Evolutionary conservation across 2,888 invertebrate species (phyloP).

Genomic region (Ornithoptera priamus): DNA sequence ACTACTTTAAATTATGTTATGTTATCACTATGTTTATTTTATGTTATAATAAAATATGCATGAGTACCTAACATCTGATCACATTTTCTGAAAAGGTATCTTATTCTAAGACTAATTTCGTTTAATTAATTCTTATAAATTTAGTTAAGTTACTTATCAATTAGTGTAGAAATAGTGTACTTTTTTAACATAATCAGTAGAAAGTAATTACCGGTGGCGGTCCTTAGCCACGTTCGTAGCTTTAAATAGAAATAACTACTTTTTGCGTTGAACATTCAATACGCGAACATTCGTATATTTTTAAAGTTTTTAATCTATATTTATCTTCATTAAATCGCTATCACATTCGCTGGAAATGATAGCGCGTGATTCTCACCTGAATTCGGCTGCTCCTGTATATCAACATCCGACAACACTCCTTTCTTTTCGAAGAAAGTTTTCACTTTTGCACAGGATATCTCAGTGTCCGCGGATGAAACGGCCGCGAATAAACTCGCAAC

Average conservation of each 20-base stretch:
- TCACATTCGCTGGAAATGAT: constrained; percentile 46
- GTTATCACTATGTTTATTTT: no score
- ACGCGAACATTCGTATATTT: constrained; percentile 1
- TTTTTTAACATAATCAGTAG: not conserved
- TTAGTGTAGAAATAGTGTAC: not conserved
- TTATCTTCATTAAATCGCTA: constrained; percentile 56
- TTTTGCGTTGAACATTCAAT: constrained; percentile 5
- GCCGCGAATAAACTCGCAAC: constrained; percentile 60
- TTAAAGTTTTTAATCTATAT: constrained; percentile 35
- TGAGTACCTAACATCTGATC: not conserved
- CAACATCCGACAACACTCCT: constrained; percentile 72
- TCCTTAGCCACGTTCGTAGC: not conserved
- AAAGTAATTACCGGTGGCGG: not conserved
- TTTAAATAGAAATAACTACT: constrained; percentile 19
- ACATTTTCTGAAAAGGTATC: not conserved
- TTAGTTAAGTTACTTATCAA: not conserved
- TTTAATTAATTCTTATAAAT: not conserved
- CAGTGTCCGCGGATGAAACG: constrained; percentile 59
- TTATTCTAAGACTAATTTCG: not conserved
- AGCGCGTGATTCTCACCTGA: constrained; percentile 72
- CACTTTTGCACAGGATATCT: constrained; percentile 74
- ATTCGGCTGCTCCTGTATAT: constrained; percentile 73
- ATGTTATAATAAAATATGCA: no score
- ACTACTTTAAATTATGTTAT: no score
- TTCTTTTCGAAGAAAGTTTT: constrained; percentile 74